Percentiles rank a stretch among this genome's conserved stretches.
phyloP scores from a whole-genome alignment of 2,888 invertebrate genomes.

The Ypsolopha scabrella region DNA sequence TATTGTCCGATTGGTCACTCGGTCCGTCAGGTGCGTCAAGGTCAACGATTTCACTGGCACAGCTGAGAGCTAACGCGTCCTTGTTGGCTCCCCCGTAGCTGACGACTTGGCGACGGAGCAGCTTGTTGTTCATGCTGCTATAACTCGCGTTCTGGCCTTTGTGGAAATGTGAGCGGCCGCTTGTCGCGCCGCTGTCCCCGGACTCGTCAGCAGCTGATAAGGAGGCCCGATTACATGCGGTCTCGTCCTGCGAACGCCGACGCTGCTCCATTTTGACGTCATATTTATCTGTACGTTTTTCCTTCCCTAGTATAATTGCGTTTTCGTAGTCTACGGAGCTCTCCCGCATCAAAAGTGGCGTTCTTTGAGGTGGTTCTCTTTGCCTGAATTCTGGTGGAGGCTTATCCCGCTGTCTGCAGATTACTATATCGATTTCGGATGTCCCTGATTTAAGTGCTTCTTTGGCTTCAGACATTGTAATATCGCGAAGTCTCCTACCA shows the following conservation, averaged over 20 bases:
- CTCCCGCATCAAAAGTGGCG: constrained; percentile 64
- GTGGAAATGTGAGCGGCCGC: constrained; percentile 70
- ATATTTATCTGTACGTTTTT: constrained; percentile 55
- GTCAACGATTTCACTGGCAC: constrained; percentile 47
- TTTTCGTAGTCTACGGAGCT: constrained; percentile 80
- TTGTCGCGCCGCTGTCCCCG: constrained; percentile 35
- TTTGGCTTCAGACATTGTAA: constrained; percentile 75
- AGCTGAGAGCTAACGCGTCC: constrained; percentile 51
- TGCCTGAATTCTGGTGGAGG: constrained; percentile 23
- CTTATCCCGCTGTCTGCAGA: constrained; percentile 65
- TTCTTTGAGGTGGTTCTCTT: constrained; percentile 31
- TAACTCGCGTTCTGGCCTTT: constrained; percentile 71
- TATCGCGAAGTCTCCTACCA: constrained; percentile 74
- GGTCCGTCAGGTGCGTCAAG: constrained; percentile 48
- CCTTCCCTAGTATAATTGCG: constrained; percentile 64
- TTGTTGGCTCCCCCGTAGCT: constrained; percentile 65
- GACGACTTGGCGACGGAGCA: constrained; percentile 67
- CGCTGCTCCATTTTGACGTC: constrained; percentile 78
- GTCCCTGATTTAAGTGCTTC: constrained; percentile 73
- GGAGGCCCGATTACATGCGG: constrained; percentile 58
- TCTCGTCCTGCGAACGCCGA: constrained; percentile 67
- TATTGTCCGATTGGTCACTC: constrained; percentile 36
- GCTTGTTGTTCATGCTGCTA: constrained; percentile 73
- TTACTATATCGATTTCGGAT: constrained; percentile 75
- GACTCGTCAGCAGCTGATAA: constrained; percentile 59